Base-by-base conservation (phyloP, 2,113 vertebrate genomes). In the Labeo catla region DNA sequence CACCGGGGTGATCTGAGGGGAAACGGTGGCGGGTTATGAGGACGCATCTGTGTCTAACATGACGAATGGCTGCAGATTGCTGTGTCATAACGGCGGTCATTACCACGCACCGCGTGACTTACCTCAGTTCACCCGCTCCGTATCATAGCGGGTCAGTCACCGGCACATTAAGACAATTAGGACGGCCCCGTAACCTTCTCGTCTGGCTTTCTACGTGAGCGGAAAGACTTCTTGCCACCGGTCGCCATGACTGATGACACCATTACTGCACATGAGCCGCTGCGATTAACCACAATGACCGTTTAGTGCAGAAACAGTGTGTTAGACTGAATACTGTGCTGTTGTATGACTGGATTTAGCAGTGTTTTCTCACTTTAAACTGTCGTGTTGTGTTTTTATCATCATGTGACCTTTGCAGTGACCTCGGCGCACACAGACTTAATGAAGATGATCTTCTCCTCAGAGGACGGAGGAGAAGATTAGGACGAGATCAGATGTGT, bases 111-210 rank as follows among this genome's bases (percentile, higher is more conserved):
- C 28, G 2, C 28, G 28, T 28, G 28, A 28, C 28, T 28, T 28
- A 28, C 28, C 28, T 28, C 28, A 28, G 28, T 8, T 76, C 79
- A 47, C 83, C 87, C 10, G 4, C 54, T 36, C 77, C 54, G 61
- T n/a, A 68, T 81, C 54, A 34, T 5, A 73, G 57, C 28, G 49
- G 84, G 81, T 81, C 57, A 50, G 83, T 45, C 78, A 19, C 76
- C 63, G 72, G 85, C 82, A 43, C 85, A 85, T 90, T 88, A 85
- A 80, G 76, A 86, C 86, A 83, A 89, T 90, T 88, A 89, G 86
- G 78, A 79, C 76, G n/a, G 15, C 50, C 78, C 84, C 74, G 61
- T 87, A 81, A 89, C 90, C 90, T 89, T 86, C 54, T 57, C 84
- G 34, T 91, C 84, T 84, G 73, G 52, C 73, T 84, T 49, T 16